Evolutionary conservation across 2,888 invertebrate species (phyloP), one percentile per base, ranked within the genome.

Genomic region (Leucozona laternaria): DNA sequence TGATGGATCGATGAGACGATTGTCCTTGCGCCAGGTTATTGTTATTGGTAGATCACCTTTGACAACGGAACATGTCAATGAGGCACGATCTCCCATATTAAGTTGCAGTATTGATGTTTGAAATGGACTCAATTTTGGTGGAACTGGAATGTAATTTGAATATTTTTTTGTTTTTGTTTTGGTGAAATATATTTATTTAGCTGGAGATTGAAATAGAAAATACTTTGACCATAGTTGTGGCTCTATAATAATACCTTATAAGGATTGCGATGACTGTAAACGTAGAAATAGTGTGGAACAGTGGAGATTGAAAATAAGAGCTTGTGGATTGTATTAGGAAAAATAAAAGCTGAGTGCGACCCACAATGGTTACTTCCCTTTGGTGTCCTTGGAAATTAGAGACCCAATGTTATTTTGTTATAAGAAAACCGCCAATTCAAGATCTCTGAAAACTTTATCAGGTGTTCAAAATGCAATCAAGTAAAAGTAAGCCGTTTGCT

Each of bases 1-100:
- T 45, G 94, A 94, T 37, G 94, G 94, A 89, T 95, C 95, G 91
- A 96, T 93, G 81, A 94, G 93, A 25, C 95, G 94, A 89, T 94
- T 95, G 90, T 97, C 96, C 93, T 96, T 96, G 89, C 95, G 94
- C 97, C 97, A 97, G 53, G 94, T 94, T 89, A 97, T 95, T 86
- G 95, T 95, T 89, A 97, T 93, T 48, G 97, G 97, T 88, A 95
- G 93, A 92, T 96, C 96, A 72, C 97, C 96, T 90, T 95, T 95
- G 75, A 95, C 95, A 89, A 96, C 96, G 50, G 96, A 95, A 92
- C 96, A 96, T 88, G 96, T 96, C 88, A 96, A 93, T 70, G 95
- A 95, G 88, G 95, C 95, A 70, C 96, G 94, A 91, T 96, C 96
- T 84, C 96, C 96, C 89, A 96, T 95, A 90, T 96, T 95, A 79